Evolutionary conservation across 2,113 vertebrate species (phyloP).

Genomic region (Serinus canaria): DNA sequence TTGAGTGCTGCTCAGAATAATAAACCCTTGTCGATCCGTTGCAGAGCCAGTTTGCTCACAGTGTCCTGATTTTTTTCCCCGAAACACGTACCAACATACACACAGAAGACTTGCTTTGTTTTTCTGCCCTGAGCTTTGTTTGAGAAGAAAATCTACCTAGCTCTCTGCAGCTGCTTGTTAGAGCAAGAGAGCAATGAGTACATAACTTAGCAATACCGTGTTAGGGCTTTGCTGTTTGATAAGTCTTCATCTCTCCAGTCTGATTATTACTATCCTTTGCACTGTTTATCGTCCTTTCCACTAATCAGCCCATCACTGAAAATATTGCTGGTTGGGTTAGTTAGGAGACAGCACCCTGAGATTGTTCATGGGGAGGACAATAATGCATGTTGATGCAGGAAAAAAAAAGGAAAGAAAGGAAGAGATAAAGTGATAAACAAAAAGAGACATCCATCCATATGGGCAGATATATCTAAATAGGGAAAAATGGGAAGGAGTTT

Average conservation of each 20-base stretch:
- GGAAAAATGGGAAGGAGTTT: not conserved
- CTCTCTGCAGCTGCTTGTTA: conserved; percentile 42
- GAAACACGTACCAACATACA: conserved; percentile 39
- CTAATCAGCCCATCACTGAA: conserved; percentile 46
- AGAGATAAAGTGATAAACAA: not conserved
- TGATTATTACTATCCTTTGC: conserved; percentile 16
- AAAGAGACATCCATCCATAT: not conserved
- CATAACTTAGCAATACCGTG: not conserved
- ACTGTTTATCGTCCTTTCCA: conserved; percentile 16
- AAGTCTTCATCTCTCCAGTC: not conserved
- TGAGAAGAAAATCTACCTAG: conserved; percentile 26
- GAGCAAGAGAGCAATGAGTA: not conserved
- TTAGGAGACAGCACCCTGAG: not conserved
- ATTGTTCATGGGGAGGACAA: not conserved
- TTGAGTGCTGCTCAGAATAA: conserved; percentile 93
- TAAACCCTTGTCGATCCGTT: conserved; percentile 84
- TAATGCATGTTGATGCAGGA: not conserved
- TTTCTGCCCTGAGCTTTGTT: conserved; percentile 12
- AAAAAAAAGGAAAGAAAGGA: not conserved
- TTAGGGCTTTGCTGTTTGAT: not conserved
- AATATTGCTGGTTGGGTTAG: conserved; percentile 16
- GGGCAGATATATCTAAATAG: not conserved
- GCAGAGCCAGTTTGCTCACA: conserved; percentile 79
- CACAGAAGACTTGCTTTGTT: conserved; percentile 36
- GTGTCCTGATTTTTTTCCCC: conserved; percentile 69